Evolutionary conservation across 2,797 vertebrate species (phyloP).

Genomic region (Xiphophorus birchmanni): DNA sequence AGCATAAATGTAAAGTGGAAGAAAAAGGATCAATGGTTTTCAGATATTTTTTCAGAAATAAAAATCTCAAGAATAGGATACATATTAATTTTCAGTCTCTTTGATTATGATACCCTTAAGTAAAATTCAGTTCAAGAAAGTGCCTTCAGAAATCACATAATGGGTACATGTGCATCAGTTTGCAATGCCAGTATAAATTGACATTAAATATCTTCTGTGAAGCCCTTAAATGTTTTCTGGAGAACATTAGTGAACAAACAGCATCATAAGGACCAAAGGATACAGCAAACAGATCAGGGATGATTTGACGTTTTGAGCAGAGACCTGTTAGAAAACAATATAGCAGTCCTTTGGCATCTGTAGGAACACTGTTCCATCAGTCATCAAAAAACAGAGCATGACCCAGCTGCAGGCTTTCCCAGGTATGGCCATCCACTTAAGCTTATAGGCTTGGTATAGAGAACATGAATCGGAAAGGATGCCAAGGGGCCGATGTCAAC

Average conservation of each 20-base stretch:
- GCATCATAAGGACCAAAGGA: background rate
- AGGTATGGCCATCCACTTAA: background rate
- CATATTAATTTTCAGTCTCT: background rate
- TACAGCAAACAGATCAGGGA: background rate
- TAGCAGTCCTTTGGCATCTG: background rate
- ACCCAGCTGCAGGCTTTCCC: background rate
- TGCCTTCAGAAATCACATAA: background rate
- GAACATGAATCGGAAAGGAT: background rate
- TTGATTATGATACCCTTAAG: background rate
- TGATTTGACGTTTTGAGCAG: background rate
- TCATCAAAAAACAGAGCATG: background rate
- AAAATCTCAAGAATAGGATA: background rate
- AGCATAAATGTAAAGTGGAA: background rate
- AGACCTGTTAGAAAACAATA: background rate
- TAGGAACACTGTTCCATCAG: background rate
- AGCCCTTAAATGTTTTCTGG: background rate
- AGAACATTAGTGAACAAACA: background rate
- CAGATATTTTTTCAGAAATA: background rate
- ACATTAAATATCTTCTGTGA: background rate
- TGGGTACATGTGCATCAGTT: background rate
- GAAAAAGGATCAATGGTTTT: background rate
- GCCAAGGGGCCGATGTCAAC: background rate
- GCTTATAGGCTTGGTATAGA: background rate
- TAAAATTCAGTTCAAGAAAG: background rate
- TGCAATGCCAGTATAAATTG: background rate